phyloP scores from a whole-genome alignment of 2,888 invertebrate species.

The Pyrgus malvae region DNA sequence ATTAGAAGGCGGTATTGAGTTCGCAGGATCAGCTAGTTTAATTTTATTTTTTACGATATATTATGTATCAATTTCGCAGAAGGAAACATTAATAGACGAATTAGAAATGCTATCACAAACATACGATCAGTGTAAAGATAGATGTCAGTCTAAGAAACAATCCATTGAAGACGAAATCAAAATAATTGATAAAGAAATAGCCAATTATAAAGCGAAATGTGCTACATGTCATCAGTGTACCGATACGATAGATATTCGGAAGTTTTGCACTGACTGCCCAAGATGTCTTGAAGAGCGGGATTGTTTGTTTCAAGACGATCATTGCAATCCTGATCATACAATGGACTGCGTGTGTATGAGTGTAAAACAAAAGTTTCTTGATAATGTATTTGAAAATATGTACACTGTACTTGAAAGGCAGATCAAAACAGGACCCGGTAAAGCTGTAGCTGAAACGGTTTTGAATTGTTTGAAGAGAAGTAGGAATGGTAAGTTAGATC shows the following conservation, averaged over 20 bases:
- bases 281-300: constrained; percentile 53
- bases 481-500: constrained; percentile 64
- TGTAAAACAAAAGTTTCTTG: constrained; percentile 62
- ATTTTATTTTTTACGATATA: too few relatives aligned
- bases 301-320: constrained; percentile 47
- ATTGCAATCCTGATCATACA: constrained; percentile 48
- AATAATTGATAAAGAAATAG: constrained; percentile 49
- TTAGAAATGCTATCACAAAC: constrained; percentile 51
- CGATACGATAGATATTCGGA: constrained; percentile 56
- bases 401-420: constrained; percentile 61
- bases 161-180: constrained; percentile 49
- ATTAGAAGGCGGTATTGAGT: too few relatives aligned
- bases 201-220: constrained; percentile 46
- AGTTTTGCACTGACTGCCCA: constrained; percentile 64
- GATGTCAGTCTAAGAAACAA: constrained; percentile 54
- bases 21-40: too few relatives aligned
- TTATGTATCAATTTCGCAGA: too few relatives aligned
- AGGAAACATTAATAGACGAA: constrained; percentile 53
- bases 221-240: constrained; percentile 53
- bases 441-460: constrained; percentile 56
- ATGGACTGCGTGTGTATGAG: constrained; percentile 62
- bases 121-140: constrained; percentile 53
- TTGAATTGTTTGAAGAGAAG: constrained; percentile 56
- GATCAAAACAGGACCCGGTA: constrained; percentile 51
- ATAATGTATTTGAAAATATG: constrained; percentile 75